These are phyloP conservation scores for Oreotragus oreotragus DNA, from an alignment of 2,113 vertebrate genomes.

Conservation along the genomic window DNA sequence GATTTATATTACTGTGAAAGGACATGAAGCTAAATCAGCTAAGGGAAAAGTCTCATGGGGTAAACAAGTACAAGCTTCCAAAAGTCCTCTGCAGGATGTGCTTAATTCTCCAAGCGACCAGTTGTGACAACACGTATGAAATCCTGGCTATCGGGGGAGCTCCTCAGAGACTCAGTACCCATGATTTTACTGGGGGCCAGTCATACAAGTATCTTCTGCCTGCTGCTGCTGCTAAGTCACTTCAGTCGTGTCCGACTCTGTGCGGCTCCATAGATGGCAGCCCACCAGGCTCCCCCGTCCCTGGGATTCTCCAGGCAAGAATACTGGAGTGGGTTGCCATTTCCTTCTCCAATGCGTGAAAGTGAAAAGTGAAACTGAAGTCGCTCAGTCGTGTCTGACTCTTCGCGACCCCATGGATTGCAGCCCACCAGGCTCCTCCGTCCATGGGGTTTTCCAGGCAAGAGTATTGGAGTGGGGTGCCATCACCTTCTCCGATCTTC, in stretches of 20 bases:
- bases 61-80: not conserved
- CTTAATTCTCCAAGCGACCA: not conserved
- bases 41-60: not conserved
- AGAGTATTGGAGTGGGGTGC: no score
- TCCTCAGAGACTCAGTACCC: not conserved
- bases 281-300: no score
- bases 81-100: not conserved
- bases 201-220: not conserved
- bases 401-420: no score
- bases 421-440: no score
- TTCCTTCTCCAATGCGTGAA: no score
- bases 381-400: no score
- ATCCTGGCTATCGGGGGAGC: not conserved
- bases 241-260: no score
- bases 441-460: no score
- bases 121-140: not conserved
- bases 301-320: no score
- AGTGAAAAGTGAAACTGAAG: no score
- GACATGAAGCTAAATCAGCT: not conserved
- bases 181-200: not conserved
- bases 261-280: accelerated
- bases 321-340: no score
- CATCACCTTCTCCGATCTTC: not conserved
- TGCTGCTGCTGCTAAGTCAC: not conserved
- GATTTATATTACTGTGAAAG: not conserved